These are phyloP conservation scores for Ecdyonurus torrentis DNA, from an alignment of 2,888 invertebrate genomes.

Conservation along the genomic window DNA sequence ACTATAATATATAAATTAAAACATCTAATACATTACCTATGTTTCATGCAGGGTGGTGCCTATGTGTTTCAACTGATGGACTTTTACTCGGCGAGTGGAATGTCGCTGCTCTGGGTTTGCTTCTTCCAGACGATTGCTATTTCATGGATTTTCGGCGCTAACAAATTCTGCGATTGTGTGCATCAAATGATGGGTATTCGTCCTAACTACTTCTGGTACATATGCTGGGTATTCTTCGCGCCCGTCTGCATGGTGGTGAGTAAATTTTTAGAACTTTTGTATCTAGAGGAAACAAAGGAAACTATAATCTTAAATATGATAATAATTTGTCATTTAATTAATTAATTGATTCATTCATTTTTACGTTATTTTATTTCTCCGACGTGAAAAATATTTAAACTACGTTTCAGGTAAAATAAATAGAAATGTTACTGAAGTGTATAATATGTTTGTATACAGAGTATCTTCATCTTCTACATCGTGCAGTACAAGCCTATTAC, in stretches of 20 bases:
- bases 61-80: constrained; percentile 32
- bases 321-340: no score
- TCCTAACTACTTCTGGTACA: constrained; percentile 34
- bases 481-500: constrained; percentile 38
- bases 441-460: constrained; percentile 27
- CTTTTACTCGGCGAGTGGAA: constrained; percentile 39
- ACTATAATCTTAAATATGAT: no score
- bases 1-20: no score
- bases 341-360: neutral
- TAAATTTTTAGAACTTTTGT: no score
- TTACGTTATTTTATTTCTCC: neutral
- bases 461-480: constrained; percentile 42
- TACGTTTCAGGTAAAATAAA: no score
- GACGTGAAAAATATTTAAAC: no score
- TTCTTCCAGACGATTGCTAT: constrained; percentile 42
- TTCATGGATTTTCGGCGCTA: constrained; percentile 40
- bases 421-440: neutral
- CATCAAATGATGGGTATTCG: constrained; percentile 43
- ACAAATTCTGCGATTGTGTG: constrained; percentile 38
- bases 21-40: neutral
- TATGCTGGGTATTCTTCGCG: constrained; percentile 41
- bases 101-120: constrained; percentile 40
- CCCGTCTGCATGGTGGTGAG: constrained; percentile 41
- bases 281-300: no score
- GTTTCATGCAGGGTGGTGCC: constrained; percentile 26